Conservation (phyloP, 2,113 vertebrate species). For the Amblyornis subalaris region DNA sequence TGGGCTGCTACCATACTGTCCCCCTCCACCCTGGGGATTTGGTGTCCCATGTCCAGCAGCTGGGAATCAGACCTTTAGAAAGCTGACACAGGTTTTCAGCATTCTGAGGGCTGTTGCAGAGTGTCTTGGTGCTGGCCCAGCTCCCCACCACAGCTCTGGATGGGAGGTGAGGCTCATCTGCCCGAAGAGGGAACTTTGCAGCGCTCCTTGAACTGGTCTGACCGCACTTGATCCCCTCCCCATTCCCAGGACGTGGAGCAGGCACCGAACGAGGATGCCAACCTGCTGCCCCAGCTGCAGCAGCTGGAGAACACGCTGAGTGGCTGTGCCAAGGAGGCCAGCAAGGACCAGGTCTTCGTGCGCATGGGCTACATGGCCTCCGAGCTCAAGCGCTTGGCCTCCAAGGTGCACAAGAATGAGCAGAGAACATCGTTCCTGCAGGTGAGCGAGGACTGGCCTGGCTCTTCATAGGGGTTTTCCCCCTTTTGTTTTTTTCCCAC, state of each 20-base stretch:
- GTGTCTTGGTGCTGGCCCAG: not conserved
- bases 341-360: constrained; percentile 88
- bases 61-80: not conserved
- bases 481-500: not conserved
- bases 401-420: constrained; percentile 96
- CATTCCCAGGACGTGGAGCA: constrained; percentile 65
- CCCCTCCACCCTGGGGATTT: rapidly evolving
- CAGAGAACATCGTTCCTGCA: constrained; percentile 91
- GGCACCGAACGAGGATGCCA: constrained; percentile 77
- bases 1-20: not conserved
- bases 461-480: not conserved
- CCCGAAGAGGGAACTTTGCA: not conserved
- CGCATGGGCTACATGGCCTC: constrained; percentile 95
- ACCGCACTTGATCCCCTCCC: rapidly evolving
- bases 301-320: constrained; percentile 90
- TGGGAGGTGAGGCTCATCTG: not conserved
- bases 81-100: not conserved
- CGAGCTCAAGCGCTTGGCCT: constrained; percentile 93
- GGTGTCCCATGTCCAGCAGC: not conserved
- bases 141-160: not conserved
- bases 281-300: constrained; percentile 88
- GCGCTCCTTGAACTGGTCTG: not conserved
- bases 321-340: constrained; percentile 89
- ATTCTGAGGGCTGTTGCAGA: not conserved
- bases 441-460: constrained; percentile 60